Base-by-base conservation (phyloP, 1,140 invertebrate genomes). In the Ooceraea biroi region DNA sequence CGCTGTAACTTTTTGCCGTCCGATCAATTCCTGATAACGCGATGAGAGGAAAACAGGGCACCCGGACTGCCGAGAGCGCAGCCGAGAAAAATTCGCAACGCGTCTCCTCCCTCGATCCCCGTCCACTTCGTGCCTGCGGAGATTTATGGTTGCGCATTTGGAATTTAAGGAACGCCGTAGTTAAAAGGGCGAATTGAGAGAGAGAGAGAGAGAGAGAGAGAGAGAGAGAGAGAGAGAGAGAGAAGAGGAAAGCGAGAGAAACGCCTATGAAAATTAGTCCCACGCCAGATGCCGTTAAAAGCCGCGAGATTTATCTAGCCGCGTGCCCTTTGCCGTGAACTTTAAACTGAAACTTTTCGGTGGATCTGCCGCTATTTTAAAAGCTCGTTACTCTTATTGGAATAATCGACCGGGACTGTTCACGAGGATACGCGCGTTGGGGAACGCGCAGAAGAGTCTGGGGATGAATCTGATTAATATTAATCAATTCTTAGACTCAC, bases 11-110 rank as follows among this genome's bases (percentile, higher is more conserved):
- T 88, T 68, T 61, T 7, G 36, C 57, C 77, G 61, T 71, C 83
- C 65, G 76, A 88, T 88, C 87, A 88, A 87, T 88, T 88, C 65
- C 50, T 83, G 74, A 88, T 88, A 88, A 84, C 80, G 77, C 57
- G 71, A 44, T 71, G 63, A 87, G 87, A 85, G 71, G 82, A 85
- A 88, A 87, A 87, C 85, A 73, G 48, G n/a, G 30, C 41, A 50
- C 44, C 46, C 58, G 72, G 1, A 36, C 36, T 36, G 36, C 22
- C 85, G 55, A 86, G 61, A 78, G 25, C 46, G 63, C 30, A 36
- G 41, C 46, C 27, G 84, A 12, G 73, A 60, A 85, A 74, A 65
- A 57, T 74, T 58, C 50, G 58, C 58, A 27, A 36, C 36, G 71
- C 25, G 27, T n/a, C 44, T 3, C 30, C 44, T 1, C 14, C 12